These are phyloP conservation scores for Linurgus olivaceus DNA, from an alignment of 2,797 vertebrate genomes.

Conservation along the genomic window DNA sequence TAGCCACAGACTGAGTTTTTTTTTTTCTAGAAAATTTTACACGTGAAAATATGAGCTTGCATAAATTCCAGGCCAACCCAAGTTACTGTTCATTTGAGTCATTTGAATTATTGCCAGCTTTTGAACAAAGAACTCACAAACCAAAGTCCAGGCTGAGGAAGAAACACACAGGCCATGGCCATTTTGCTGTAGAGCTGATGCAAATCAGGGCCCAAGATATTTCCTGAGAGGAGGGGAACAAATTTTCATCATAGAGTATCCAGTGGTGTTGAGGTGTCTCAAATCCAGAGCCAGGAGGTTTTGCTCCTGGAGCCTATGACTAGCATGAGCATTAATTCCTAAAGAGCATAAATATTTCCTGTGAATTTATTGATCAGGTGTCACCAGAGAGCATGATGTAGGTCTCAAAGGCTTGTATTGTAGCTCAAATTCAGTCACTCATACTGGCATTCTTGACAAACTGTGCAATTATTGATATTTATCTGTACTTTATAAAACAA, in stretches of 20 bases:
- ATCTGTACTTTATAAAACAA: neutral
- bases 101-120: neutral
- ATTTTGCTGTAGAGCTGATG: neutral
- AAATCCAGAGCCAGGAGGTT: neutral
- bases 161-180: neutral
- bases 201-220: neutral
- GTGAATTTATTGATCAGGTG: neutral
- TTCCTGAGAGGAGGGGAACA: neutral
- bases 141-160: neutral
- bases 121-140: neutral
- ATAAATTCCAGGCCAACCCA: neutral
- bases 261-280: fast-evolving
- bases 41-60: neutral
- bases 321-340: neutral
- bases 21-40: neutral
- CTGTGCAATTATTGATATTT: neutral
- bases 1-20: neutral
- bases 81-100: neutral
- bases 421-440: neutral
- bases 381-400: neutral
- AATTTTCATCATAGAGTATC: neutral
- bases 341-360: neutral
- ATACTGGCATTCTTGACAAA: neutral
- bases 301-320: neutral
- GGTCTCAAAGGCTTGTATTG: neutral